Evolutionary conservation across 1,140 invertebrate genomes (phyloP).

Genomic region (Ips typographus): DNA sequence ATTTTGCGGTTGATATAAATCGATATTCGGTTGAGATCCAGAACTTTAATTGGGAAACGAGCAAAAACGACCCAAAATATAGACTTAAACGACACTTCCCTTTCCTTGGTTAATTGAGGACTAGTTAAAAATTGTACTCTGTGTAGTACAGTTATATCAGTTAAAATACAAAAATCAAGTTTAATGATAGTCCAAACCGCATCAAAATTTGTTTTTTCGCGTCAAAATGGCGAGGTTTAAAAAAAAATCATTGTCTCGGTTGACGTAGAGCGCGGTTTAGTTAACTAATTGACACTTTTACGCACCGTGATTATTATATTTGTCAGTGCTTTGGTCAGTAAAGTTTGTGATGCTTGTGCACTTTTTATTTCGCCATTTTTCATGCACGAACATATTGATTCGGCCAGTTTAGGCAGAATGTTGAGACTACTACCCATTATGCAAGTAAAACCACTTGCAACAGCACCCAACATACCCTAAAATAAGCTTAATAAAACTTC

Average conservation of each 20-base stretch:
- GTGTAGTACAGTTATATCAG: not conserved
- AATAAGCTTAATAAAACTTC: slow-evolving; percentile 1
- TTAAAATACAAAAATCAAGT: not conserved
- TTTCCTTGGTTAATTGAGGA: too few species aligned
- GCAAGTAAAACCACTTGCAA: slow-evolving; percentile 45
- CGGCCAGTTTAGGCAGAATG: slow-evolving; percentile 45
- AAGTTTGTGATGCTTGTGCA: slow-evolving; percentile 43
- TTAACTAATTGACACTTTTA: not conserved
- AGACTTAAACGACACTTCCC: too few species aligned
- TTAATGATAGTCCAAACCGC: too few species aligned
- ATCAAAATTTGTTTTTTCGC: too few species aligned
- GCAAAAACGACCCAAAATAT: too few species aligned
- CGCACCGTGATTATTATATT: slow-evolving; percentile 42
- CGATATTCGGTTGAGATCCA: too few species aligned
- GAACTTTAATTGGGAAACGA: too few species aligned
- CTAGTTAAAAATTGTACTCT: too few species aligned
- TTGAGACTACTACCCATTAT: slow-evolving; percentile 45
- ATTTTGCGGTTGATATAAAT: too few species aligned
- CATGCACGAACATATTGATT: slow-evolving; percentile 43
- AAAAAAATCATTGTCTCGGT: not conserved
- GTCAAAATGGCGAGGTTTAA: not conserved
- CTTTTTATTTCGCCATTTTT: slow-evolving; percentile 43
- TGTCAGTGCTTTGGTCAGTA: slow-evolving; percentile 42
- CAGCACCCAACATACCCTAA: slow-evolving; percentile 45
- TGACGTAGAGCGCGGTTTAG: not conserved